phyloP scores from a whole-genome alignment of 2,113 vertebrate genomes.

The Clarias magur region DNA sequence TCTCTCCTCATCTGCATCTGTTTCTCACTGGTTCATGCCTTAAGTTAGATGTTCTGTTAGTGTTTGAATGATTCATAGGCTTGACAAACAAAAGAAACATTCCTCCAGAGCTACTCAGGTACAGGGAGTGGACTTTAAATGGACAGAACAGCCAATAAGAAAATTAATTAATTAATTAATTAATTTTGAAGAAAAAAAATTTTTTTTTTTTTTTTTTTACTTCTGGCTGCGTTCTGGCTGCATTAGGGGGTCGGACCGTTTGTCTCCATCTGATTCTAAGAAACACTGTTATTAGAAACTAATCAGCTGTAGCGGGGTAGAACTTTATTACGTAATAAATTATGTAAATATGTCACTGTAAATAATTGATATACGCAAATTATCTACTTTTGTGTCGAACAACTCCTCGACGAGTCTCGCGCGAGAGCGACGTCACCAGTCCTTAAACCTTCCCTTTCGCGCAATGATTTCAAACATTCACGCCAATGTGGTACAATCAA shows the following conservation, averaged over 20 bases:
- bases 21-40: too few species aligned
- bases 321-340: neutral
- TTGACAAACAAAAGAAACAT: too few species aligned
- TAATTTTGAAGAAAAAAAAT: too few species aligned
- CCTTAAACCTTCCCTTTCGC: neutral
- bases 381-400: neutral
- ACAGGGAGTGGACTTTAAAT: too few species aligned
- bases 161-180: too few species aligned
- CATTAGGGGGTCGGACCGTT: neutral
- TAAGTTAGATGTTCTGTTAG: too few species aligned
- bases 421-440: neutral
- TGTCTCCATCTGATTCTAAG: too few species aligned
- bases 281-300: neutral
- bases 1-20: too few species aligned
- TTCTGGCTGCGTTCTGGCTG: too few species aligned
- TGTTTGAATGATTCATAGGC: too few species aligned
- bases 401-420: neutral
- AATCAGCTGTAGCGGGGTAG: neutral
- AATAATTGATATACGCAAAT: neutral
- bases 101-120: too few species aligned
- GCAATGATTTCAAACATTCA: neutral
- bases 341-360: neutral
- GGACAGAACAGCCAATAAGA: too few species aligned
- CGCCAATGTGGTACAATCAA: conserved; percentile 6
- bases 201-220: neutral